Base-by-base conservation (phyloP, 2,888 invertebrate species). In the Sthenelais limicola region DNA sequence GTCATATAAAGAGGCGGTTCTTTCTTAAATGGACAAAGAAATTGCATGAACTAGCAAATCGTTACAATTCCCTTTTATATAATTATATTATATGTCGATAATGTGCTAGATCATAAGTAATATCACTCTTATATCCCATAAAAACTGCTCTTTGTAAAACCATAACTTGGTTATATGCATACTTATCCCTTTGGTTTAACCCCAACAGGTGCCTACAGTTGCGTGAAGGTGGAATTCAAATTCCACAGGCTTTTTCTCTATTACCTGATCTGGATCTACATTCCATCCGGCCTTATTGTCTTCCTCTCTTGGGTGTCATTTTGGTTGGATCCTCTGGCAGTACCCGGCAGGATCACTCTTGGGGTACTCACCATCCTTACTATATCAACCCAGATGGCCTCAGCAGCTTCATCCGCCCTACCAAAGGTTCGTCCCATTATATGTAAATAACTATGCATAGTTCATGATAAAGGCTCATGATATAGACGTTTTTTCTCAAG, bases 221-320 rank as follows among this genome's bases (percentile, higher is more conserved):
- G 72, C 26, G 52, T 71, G 21, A 49, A 21, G 28, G 35, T 48
- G 1, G 38, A 48, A 33, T 66, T 71, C n/a, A 9, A 71, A 24
- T 66, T 71, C n/a, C 18, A 47, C 35, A 33, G 72, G 18, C 18
- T 48, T 28, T 66, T 71, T 24, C 35, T 35, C 35, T 71, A 71
- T 43, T 71, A 71, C 52, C 3, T 66, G n/a, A 47, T 71, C 28
- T 66, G 66, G 43, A 43, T 71, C 51, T 71, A 71, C 35, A 51
- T 71, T 5, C 72, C 72, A 9, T 51, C 51, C 24, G 47, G 24
- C 3, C 30, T 71, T n/a, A 66, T 71, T 9, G 72, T 71, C 5
- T 1, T 71, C n/a, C 66, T 71, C 1, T 71, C 72, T 18, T 71
- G 72, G 72, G 66, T 71, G 21, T 71, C 72, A n/a, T 71, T 71